Evolutionary conservation across 2,888 invertebrate species (phyloP), one percentile per base, ranked within the genome.

Genomic region (Oligia strigilis): DNA sequence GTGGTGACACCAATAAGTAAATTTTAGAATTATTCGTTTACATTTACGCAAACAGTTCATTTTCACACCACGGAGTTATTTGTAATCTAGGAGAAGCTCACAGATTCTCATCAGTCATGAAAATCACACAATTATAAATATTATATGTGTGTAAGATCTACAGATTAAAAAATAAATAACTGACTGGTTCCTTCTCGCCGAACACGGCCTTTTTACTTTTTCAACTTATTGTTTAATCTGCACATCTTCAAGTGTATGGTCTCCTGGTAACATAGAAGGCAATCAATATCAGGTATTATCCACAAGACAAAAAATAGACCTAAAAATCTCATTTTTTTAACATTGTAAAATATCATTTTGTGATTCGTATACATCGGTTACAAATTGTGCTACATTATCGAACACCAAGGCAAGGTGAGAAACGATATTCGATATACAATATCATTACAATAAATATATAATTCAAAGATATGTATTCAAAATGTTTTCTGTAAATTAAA

Each of bases 281-380:
- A 93, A 94, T 94, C 90, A 90, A 93, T 92, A 95, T 95, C 94
- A 95, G 95, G 94, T 95, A 94, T 95, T 86, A 89, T 90, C 90
- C 91, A 90, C 84, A 90, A 93, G 93, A 94, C 95, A 96, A 94
- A 96, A 95, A 94, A 96, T 97, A 97, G 94, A 96, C 94, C 94
- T 96, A 95, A 96, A 96, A 96, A 96, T 96, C 95, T 96, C 95
- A 94, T 94, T 92, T 92, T 94, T 95, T 92, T 91, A 97, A 97
- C 97, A 96, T 95, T 95, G 95, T 97, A 97, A 96, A 97, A 97
- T 97, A 97, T 96, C 93, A 95, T 95, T 94, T 94, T 93, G 93
- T 94, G 92, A 92, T 89, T 97, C 97, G 97, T 97, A 97, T 97
- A 97, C 97, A 96, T 97, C 93, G 96, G 96, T 97, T 97, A 95